Evolutionary conservation across 2,888 invertebrate species (phyloP).

Genomic region (Timema cristinae): DNA sequence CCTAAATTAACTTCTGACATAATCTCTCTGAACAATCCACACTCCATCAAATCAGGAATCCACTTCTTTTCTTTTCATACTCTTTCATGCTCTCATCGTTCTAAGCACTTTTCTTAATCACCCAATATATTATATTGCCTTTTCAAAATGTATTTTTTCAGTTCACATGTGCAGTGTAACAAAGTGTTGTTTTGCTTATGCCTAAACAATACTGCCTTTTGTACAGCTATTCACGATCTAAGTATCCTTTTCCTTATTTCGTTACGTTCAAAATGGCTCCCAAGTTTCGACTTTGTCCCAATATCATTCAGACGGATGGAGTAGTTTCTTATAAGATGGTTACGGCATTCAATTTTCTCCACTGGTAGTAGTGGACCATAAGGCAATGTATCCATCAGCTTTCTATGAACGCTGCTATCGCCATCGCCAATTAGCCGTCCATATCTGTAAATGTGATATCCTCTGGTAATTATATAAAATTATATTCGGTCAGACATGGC

Average conservation of each 20-base stretch:
- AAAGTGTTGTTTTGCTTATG: too few relatives aligned
- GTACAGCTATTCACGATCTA: neutral
- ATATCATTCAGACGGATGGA: neutral
- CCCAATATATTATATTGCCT: neutral
- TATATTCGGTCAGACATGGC: too few relatives aligned
- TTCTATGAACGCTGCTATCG: too few relatives aligned
- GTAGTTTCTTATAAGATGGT: slow-evolving; percentile 22
- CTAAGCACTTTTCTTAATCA: neutral
- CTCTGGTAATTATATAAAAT: too few relatives aligned
- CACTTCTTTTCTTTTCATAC: neutral
- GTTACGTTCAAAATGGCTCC: neutral
- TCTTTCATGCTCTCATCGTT: slow-evolving; percentile 3
- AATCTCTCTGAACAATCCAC: neutral
- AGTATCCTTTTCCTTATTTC: neutral
- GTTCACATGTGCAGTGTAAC: too few relatives aligned
- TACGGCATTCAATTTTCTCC: slow-evolving; percentile 21
- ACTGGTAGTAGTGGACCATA: slow-evolving; percentile 15
- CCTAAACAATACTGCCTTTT: neutral
- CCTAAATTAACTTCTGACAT: too few relatives aligned
- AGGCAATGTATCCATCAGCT: too few relatives aligned
- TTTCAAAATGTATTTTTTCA: neutral
- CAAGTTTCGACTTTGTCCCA: neutral
- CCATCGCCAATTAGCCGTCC: too few relatives aligned
- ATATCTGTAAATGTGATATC: too few relatives aligned
- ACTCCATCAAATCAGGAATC: neutral